A percentile compares a stretch with the other conserved stretches of the same genome.
phyloP scores from a whole-genome alignment of 64 coral and sea anemone species.

The Exaiptasia diaphana region DNA sequence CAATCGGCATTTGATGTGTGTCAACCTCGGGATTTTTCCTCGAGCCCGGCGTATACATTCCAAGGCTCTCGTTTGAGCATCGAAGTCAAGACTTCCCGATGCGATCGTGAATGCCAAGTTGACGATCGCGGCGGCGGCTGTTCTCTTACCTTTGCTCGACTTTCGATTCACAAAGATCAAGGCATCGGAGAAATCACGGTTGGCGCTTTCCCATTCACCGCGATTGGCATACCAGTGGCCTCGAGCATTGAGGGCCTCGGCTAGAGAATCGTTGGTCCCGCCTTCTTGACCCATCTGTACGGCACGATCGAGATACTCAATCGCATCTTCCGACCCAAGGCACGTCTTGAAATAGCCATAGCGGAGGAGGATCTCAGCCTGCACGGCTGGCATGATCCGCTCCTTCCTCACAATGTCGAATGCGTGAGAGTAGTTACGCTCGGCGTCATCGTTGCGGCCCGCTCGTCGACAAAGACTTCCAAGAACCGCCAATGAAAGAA shows the following conservation, averaged over 20 bases:
- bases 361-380: background rate
- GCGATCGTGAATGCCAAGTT: no score
- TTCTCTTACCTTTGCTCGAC: no score
- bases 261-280: background rate
- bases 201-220: no score
- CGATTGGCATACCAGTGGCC: no score
- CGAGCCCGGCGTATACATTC: background rate
- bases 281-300: background rate
- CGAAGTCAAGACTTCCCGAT: background rate
- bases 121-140: no score
- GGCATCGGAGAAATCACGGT: no score
- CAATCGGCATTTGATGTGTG: background rate
- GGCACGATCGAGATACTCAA: background rate
- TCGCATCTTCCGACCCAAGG: background rate
- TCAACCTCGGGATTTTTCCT: background rate
- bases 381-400: background rate
- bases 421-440: background rate
- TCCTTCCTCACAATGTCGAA: background rate
- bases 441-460: background rate
- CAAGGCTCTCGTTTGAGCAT: background rate
- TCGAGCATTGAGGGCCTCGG: no score
- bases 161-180: no score
- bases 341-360: background rate
- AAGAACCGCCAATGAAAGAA: background rate
- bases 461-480: background rate